Evolutionary conservation across 2,113 vertebrate genomes (phyloP).

Genomic region (Connochaetes taurinus): DNA sequence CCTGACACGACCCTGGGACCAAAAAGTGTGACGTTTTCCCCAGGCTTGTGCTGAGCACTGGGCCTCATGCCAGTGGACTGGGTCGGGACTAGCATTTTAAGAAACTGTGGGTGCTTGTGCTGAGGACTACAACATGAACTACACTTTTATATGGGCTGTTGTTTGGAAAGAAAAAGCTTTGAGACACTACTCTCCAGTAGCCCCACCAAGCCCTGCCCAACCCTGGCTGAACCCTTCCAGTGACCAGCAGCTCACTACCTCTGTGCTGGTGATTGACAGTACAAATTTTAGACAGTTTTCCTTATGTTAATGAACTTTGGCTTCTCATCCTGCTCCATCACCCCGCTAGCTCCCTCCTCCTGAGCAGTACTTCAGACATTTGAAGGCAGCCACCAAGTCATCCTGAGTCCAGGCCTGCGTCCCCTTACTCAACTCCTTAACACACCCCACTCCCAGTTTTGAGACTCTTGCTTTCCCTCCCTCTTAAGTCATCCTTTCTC

Average conservation of each 20-base stretch:
- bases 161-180: background rate
- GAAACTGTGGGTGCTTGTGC: background rate
- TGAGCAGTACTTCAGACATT: background rate
- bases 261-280: background rate
- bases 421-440: background rate
- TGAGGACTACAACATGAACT: background rate
- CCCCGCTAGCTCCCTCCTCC: accelerated
- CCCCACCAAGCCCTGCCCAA: background rate
- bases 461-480: background rate
- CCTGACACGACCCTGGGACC: accelerated
- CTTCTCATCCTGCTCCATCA: background rate
- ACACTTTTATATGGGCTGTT: background rate
- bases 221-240: background rate
- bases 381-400: background rate
- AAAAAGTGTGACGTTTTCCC: accelerated
- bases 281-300: background rate
- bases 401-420: background rate
- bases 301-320: background rate
- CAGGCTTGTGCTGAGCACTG: background rate
- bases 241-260: background rate
- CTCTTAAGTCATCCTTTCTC: background rate
- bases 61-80: background rate
- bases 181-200: background rate
- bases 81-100: background rate
- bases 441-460: background rate